phyloP scores from a whole-genome alignment of 2,888 invertebrate species.

The Minunthozetes semirufus region DNA sequence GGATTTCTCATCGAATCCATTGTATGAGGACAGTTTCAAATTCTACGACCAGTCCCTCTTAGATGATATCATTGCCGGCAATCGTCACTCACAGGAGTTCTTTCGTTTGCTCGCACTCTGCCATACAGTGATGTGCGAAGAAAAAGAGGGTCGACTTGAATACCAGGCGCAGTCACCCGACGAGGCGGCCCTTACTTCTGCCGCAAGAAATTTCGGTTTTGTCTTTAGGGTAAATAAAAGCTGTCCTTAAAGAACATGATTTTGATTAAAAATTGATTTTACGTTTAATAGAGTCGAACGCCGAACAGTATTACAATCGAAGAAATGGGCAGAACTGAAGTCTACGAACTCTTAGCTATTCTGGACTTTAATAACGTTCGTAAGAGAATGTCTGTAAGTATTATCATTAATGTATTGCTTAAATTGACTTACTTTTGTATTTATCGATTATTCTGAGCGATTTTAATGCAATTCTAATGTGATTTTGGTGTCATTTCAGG shows the following conservation, averaged over 20 bases:
- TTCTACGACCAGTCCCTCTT: conserved; percentile 84
- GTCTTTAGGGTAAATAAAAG: conserved; percentile 76
- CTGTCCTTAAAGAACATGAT: not conserved
- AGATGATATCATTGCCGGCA: conserved; percentile 67
- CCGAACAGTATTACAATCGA: conserved; percentile 55
- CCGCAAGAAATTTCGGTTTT: conserved; percentile 97
- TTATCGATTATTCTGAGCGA: not conserved
- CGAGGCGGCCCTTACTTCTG: conserved; percentile 92
- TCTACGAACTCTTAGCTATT: conserved; percentile 89
- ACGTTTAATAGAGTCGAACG: conserved; percentile 50
- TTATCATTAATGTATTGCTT: not conserved
- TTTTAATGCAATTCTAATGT: not conserved
- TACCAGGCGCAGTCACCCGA: conserved; percentile 97
- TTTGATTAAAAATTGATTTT: not conserved
- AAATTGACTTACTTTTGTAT: too few species aligned
- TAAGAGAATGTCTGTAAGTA: conserved; percentile 91
- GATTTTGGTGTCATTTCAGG: conserved; percentile 30
- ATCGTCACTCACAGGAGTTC: conserved; percentile 72
- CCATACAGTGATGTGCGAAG: conserved; percentile 98
- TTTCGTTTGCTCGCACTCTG: conserved; percentile 89
- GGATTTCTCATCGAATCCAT: conserved; percentile 90
- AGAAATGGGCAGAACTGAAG: conserved; percentile 57
- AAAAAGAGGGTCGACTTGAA: conserved; percentile 66
- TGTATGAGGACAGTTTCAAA: conserved; percentile 82
- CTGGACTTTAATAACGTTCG: conserved; percentile 98